phyloP scores from a whole-genome alignment of 2,888 invertebrate species.

The Drosophila koepferae region DNA sequence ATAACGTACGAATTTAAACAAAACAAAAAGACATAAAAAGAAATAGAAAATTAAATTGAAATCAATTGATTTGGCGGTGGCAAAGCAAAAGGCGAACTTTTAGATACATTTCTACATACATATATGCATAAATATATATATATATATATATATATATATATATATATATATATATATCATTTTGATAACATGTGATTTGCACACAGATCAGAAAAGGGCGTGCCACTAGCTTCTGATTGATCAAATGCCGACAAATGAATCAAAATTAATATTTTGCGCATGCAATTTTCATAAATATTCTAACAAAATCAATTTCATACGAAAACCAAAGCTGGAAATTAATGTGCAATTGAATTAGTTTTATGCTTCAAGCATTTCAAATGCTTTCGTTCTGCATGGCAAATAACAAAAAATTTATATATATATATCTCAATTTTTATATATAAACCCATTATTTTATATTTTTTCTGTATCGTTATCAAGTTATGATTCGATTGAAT shows the following conservation, averaged over 20 bases:
- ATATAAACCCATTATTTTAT: too few relatives aligned
- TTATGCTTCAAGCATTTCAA: constrained; percentile 5
- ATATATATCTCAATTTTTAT: too few relatives aligned
- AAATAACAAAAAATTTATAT: background rate
- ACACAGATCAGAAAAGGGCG: constrained; percentile 39
- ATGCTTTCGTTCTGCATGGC: background rate
- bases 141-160: background rate
- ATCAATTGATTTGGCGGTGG: constrained; percentile 59
- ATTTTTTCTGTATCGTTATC: too few relatives aligned
- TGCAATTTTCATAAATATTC: constrained; percentile 11
- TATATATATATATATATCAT: too few relatives aligned
- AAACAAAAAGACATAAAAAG: constrained; percentile 23
- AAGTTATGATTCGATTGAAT: too few relatives aligned
- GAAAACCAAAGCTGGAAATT: background rate
- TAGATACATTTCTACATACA: background rate
- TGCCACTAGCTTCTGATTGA: constrained; percentile 48
- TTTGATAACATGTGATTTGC: constrained; percentile 36
- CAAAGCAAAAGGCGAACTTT: constrained; percentile 2
- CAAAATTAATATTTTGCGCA: constrained; percentile 46
- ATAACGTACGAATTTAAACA: constrained; percentile 38
- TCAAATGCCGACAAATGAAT: constrained; percentile 53
- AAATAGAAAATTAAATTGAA: constrained; percentile 61
- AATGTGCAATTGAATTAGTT: constrained; percentile 59
- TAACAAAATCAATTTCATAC: background rate
- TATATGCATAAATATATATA: background rate